Evolutionary conservation across 1,140 invertebrate genomes (phyloP).

Genomic region (Drosophila sturtevanti): DNA sequence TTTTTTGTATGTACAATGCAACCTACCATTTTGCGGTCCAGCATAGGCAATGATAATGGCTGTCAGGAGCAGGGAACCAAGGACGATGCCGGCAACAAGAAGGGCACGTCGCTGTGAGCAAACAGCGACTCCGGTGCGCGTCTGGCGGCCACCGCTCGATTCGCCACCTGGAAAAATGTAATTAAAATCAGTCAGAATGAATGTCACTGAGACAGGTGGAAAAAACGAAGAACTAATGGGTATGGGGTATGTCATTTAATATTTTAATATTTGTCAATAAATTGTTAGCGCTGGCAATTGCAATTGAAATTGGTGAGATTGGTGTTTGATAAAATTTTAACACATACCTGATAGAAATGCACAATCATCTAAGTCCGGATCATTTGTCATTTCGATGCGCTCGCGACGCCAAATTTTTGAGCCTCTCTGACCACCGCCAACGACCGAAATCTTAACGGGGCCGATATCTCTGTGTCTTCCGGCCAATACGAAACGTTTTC

Average conservation of each 20-base stretch:
- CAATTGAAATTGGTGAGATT: conserved; percentile 23
- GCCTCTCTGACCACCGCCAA: conserved; percentile 82
- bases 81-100: conserved; percentile 89
- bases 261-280: conserved; percentile 33
- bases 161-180: conserved; percentile 85
- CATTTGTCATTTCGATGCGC: conserved; percentile 84
- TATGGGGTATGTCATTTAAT: conserved; percentile 29
- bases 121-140: conserved; percentile 90
- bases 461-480: conserved; percentile 81
- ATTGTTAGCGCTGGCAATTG: conserved; percentile 36
- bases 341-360: conserved; percentile 93
- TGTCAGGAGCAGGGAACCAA: conserved; percentile 90
- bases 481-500: conserved; percentile 81
- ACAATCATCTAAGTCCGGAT: conserved; percentile 96
- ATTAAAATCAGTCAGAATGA: conserved; percentile 49
- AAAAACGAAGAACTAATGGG: conserved; percentile 61
- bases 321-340: background rate
- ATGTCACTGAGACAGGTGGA: conserved; percentile 6
- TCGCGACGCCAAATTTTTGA: conserved; percentile 83
- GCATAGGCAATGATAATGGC: conserved; percentile 95
- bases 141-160: conserved; percentile 90
- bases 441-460: conserved; percentile 83
- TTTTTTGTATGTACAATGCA: conserved; percentile 42
- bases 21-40: conserved; percentile 86
- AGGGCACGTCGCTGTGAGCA: conserved; percentile 94